Conservation (phyloP, 1,140 invertebrate genomes). For the Eubasilissa regina region DNA sequence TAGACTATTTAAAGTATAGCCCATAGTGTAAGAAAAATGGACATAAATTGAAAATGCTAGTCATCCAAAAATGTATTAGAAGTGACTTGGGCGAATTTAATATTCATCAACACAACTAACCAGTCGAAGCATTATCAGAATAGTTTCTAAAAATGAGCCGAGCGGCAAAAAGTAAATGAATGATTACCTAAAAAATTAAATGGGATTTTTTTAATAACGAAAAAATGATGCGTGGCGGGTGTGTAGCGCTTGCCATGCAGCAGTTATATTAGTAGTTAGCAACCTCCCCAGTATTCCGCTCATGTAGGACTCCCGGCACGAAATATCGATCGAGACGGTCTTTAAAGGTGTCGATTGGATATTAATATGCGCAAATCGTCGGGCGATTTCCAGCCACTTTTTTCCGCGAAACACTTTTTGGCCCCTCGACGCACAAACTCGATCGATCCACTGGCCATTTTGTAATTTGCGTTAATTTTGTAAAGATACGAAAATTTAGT, state of each 20-base stretch:
- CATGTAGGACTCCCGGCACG: neutral
- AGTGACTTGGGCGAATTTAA: too few species aligned
- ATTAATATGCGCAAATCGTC: neutral
- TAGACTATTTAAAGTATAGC: too few species aligned
- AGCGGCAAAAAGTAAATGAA: neutral
- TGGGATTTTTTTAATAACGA: too few species aligned
- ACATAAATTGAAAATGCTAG: too few species aligned
- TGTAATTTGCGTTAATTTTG: too few species aligned
- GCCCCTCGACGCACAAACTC: neutral
- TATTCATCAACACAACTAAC: too few species aligned
- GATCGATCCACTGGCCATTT: neutral
- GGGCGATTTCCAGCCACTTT: neutral
- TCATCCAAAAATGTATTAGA: too few species aligned
- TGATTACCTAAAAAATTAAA: neutral
- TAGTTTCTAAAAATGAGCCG: neutral
- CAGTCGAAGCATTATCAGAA: too few species aligned
- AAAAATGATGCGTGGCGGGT: too few species aligned
- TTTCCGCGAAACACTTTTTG: conserved; percentile 30
- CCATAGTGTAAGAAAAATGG: too few species aligned
- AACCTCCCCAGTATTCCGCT: neutral
- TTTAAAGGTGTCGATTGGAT: neutral
- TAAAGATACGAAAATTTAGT: too few species aligned
- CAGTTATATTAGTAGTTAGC: neutral
- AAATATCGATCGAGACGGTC: conserved; percentile 28
- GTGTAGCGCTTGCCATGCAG: too few species aligned